Evolutionary conservation across 2,113 vertebrate genomes (phyloP).

Genomic region (Bufo gargarizans): DNA sequence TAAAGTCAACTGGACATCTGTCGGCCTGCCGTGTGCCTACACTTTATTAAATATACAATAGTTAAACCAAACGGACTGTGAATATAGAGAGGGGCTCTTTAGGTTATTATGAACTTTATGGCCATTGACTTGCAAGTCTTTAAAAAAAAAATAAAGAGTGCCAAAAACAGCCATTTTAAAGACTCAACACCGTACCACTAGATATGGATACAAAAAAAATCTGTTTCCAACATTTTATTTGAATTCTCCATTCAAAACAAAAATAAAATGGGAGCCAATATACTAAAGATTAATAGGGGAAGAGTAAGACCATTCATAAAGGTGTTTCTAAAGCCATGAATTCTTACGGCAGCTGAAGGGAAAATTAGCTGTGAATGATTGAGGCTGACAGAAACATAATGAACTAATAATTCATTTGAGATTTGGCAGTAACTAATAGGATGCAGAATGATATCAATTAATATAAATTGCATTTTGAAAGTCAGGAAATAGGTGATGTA

Average conservation of each 20-base stretch:
- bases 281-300: background rate
- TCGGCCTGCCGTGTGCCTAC: background rate
- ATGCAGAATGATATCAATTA: slow-evolving; percentile 28
- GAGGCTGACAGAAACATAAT: slow-evolving; percentile 35
- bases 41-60: background rate
- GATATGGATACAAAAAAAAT: background rate
- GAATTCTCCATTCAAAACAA: background rate
- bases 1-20: background rate
- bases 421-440: slow-evolving; percentile 17
- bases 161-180: no score
- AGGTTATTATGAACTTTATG: background rate
- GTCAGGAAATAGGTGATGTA: background rate
- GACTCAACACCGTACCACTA: background rate
- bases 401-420: slow-evolving; percentile 42
- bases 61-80: background rate
- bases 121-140: background rate
- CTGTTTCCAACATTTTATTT: background rate
- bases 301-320: slow-evolving; percentile 11
- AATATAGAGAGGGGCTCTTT: background rate
- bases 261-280: background rate
- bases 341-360: slow-evolving; percentile 38
- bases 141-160: no score
- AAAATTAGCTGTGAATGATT: slow-evolving; percentile 46
- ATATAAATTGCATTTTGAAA: slow-evolving; percentile 1
- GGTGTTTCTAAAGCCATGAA: slow-evolving; percentile 25